These are phyloP conservation scores for Collichthys lucidus DNA, from an alignment of 2,113 vertebrate species.

Conservation along the genomic window DNA sequence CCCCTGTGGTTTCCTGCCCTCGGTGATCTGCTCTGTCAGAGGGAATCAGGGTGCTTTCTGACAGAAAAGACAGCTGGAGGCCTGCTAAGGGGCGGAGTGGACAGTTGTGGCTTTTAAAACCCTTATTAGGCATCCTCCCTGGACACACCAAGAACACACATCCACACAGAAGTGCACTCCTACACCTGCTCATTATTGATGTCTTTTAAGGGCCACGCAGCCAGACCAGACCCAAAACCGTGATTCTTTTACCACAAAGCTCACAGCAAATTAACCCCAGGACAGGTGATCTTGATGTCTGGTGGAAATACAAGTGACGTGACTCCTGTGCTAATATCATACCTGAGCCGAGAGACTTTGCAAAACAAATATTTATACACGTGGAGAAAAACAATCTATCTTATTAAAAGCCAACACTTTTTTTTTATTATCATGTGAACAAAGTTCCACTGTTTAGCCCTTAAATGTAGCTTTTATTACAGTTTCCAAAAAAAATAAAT, in stretches of 20 bases:
- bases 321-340: constrained; percentile 46
- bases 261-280: constrained; percentile 77
- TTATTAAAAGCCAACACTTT: background rate
- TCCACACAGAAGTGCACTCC: constrained; percentile 80
- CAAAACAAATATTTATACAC: constrained; percentile 44
- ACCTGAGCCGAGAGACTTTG: constrained; percentile 30
- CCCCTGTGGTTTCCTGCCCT: constrained; percentile 74
- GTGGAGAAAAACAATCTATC: background rate
- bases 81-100: constrained; percentile 83
- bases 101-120: constrained; percentile 89
- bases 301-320: constrained; percentile 34
- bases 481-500: background rate
- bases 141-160: constrained; percentile 79
- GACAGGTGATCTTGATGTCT: constrained; percentile 72
- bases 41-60: constrained; percentile 81
- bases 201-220: constrained; percentile 78
- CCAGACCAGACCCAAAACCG: constrained; percentile 63
- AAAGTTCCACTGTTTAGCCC: background rate
- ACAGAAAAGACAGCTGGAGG: constrained; percentile 82
- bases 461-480: background rate
- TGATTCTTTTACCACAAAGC: constrained; percentile 76
- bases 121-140: constrained; percentile 87
- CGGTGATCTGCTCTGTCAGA: constrained; percentile 81
- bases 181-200: constrained; percentile 86
- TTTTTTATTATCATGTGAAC: background rate